Evolutionary conservation across 2,888 invertebrate species (phyloP).

Genomic region (Sclerodermus sp.): DNA sequence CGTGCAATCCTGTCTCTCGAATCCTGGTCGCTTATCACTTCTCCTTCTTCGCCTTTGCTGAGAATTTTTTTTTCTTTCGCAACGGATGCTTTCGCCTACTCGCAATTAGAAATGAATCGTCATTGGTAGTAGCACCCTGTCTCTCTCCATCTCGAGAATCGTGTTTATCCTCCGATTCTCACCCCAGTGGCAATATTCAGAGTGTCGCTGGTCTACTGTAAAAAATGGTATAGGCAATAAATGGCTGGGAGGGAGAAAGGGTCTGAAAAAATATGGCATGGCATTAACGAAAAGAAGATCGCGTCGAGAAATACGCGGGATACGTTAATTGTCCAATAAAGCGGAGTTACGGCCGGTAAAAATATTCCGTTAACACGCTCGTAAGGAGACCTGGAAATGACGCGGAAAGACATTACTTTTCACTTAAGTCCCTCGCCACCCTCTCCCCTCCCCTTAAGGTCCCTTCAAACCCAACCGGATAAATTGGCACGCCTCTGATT

Average conservation of each 20-base stretch:
- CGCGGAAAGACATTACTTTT: slow-evolving; percentile 41
- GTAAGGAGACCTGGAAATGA: slow-evolving; percentile 47
- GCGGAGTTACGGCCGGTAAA: slow-evolving; percentile 48
- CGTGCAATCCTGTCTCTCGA: slow-evolving; percentile 10
- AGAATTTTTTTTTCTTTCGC: slow-evolving; percentile 8
- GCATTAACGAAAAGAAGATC: slow-evolving; percentile 13
- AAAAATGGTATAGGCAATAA: too few species aligned
- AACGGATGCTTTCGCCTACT: background rate
- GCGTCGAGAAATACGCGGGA: slow-evolving; percentile 29
- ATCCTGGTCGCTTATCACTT: background rate
- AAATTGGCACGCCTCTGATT: too few species aligned
- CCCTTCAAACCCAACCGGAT: too few species aligned
- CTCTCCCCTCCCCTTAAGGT: slow-evolving; percentile 2
- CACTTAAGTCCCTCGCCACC: slow-evolving; percentile 17
- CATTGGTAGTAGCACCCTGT: too few species aligned
- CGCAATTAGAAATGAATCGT: too few species aligned
- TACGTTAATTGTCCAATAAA: slow-evolving; percentile 57
- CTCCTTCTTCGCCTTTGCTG: background rate
- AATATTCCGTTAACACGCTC: slow-evolving; percentile 41
- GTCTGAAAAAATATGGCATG: slow-evolving; percentile 6
- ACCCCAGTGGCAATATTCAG: too few species aligned
- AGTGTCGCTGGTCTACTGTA: too few species aligned
- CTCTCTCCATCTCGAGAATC: too few species aligned
- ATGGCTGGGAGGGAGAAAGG: too few species aligned
- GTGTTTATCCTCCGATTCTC: too few species aligned